Percentiles rank a stretch among this genome's conserved stretches.
These are phyloP conservation scores for Steatocranus sp. DNA, from an alignment of 2,797 vertebrate species.

Conservation along the genomic window DNA sequence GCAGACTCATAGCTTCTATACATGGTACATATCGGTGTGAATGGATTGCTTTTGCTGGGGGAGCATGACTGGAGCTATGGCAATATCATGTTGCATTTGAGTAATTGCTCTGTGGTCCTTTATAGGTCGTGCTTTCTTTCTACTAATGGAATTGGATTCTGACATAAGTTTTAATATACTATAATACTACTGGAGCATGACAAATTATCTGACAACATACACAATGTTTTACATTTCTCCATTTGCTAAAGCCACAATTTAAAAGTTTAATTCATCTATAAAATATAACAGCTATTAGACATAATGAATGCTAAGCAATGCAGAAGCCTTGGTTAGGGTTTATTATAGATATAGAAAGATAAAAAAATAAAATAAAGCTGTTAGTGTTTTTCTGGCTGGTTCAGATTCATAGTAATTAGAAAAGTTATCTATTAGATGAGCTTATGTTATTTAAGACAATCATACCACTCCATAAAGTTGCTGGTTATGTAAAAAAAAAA, in stretches of 20 bases:
- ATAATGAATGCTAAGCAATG: background rate
- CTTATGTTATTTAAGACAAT: background rate
- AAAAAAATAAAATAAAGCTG: background rate
- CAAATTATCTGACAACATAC: background rate
- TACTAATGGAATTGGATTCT: background rate
- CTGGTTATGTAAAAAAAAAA: background rate
- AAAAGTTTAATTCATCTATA: background rate
- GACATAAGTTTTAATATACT: background rate
- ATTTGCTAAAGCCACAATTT: background rate
- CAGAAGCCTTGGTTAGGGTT: background rate
- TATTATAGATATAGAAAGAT: background rate
- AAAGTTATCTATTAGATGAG: background rate
- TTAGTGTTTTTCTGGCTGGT: background rate
- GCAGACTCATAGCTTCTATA: background rate
- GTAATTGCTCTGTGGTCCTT: background rate
- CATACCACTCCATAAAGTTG: background rate
- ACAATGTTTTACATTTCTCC: background rate
- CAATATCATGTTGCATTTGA: background rate
- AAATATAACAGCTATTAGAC: background rate
- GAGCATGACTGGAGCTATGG: background rate
- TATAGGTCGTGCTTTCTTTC: background rate
- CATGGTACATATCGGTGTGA: background rate
- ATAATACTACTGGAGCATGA: background rate
- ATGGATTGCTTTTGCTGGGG: background rate
- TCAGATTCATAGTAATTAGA: background rate